A percentile compares a stretch with the other conserved stretches of the same genome.
Conservation (phyloP, 1,140 invertebrate species). For the Caenorhabditis inopinata region DNA sequence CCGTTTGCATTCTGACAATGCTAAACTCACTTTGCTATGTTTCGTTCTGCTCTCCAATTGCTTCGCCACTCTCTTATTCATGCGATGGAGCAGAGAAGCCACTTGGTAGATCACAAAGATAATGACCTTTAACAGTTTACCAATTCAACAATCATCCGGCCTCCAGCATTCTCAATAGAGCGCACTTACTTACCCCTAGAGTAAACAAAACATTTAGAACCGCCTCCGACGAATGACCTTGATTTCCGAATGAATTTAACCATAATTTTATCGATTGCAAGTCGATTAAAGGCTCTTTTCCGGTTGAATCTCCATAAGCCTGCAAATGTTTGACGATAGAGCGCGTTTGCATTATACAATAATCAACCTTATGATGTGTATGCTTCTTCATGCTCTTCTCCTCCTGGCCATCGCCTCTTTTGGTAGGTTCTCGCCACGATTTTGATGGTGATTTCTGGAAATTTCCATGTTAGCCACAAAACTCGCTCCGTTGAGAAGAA, state of each 20-base stretch:
- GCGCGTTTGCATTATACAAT: neutral
- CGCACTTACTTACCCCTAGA: neutral
- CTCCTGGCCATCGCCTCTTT: neutral
- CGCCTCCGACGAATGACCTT: conserved; percentile 1
- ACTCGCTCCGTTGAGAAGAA: too few relatives aligned
- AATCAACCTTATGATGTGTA: conserved; percentile 9
- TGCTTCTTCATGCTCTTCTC: conserved; percentile 21
- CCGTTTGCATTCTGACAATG: too few relatives aligned
- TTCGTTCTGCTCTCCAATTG: conserved; percentile 9
- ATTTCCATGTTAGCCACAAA: too few relatives aligned
- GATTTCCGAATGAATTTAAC: conserved; percentile 19
- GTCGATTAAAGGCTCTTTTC: conserved; percentile 26
- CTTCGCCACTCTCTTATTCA: conserved; percentile 6
- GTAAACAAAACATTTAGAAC: neutral
- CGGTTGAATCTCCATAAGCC: conserved; percentile 21
- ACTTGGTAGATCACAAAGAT: conserved; percentile 9
- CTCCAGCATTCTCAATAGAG: too few relatives aligned
- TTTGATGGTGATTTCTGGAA: neutral
- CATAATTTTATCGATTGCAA: neutral
- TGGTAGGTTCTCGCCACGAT: neutral
- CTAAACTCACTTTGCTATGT: neutral
- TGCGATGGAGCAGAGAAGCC: neutral
- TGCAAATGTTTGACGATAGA: neutral
- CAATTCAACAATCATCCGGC: too few relatives aligned
- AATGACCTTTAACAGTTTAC: neutral